Evolutionary conservation across 2,888 invertebrate genomes (phyloP).

Genomic region (Perizoma affinitatum): DNA sequence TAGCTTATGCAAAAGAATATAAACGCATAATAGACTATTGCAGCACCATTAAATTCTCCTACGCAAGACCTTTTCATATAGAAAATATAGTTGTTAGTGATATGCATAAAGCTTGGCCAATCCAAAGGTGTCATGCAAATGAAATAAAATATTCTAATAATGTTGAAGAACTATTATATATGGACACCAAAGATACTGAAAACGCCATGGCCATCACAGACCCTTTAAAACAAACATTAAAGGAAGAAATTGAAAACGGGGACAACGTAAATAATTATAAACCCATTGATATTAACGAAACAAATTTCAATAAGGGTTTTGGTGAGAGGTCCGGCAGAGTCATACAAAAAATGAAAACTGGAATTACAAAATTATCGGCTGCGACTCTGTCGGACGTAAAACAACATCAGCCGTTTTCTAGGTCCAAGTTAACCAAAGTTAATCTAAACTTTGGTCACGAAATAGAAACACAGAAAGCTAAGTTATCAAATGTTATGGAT

Average conservation of each 20-base stretch:
- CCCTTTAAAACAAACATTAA: constrained; percentile 58
- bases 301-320: constrained; percentile 82
- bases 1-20: constrained; percentile 63
- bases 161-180: constrained; percentile 50
- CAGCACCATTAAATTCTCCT: constrained; percentile 71
- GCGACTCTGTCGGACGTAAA: constrained; percentile 85
- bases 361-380: constrained; percentile 77
- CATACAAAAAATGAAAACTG: constrained; percentile 74
- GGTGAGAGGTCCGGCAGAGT: constrained; percentile 85
- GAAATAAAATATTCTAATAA: constrained; percentile 35
- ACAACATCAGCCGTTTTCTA: constrained; percentile 79
- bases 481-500: constrained; percentile 49
- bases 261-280: constrained; percentile 49
- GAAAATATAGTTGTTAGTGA: constrained; percentile 60
- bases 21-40: constrained; percentile 63
- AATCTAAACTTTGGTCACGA: constrained; percentile 19
- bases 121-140: constrained; percentile 38
- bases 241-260: constrained; percentile 62
- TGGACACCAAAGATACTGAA: constrained; percentile 39
- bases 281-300: constrained; percentile 56
- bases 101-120: constrained; percentile 63
- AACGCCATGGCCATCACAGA: constrained; percentile 37
- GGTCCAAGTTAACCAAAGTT: constrained; percentile 56
- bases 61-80: constrained; percentile 66
- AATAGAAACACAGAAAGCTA: constrained; percentile 45